Evolutionary conservation across 2,797 vertebrate species (phyloP).

Genomic region (Oreonectes daqikongensis): DNA sequence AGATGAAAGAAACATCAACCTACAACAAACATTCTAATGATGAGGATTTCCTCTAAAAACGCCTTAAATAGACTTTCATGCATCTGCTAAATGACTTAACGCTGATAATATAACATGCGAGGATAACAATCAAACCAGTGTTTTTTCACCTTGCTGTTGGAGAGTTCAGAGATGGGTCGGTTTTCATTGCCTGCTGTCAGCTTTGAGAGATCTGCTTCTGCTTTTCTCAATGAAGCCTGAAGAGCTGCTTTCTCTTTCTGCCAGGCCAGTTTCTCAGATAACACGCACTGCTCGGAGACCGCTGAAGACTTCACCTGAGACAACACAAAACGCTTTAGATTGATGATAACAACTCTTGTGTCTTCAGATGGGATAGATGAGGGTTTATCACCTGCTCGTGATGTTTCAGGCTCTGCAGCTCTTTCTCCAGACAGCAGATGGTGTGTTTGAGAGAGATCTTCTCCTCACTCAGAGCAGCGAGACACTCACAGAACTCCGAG

Average conservation of each 20-base stretch:
- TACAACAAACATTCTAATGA: too few species aligned
- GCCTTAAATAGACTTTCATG: too few species aligned
- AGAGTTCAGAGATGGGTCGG: constrained; percentile 69
- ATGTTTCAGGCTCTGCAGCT: constrained; percentile 63
- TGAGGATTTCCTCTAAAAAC: too few species aligned
- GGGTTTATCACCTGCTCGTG: constrained; percentile 52
- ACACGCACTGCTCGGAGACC: constrained; percentile 53
- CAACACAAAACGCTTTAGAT: background rate
- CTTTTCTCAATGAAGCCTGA: constrained; percentile 62
- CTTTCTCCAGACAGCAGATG: constrained; percentile 71
- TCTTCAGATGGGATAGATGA: background rate
- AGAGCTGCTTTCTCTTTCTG: constrained; percentile 64
- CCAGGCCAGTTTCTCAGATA: constrained; percentile 66
- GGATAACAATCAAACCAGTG: background rate
- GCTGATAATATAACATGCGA: too few species aligned
- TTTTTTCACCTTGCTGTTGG: constrained; percentile 76
- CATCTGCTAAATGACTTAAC: too few species aligned
- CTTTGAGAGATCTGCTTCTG: constrained; percentile 72
- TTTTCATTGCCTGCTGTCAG: constrained; percentile 71
- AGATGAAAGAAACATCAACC: background rate
- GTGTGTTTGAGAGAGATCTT: constrained; percentile 74
- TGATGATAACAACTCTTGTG: too few species aligned
- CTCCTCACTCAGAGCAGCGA: constrained; percentile 74
- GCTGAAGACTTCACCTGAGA: constrained; percentile 44
- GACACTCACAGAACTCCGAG: constrained; percentile 69